Conservation (phyloP, 2,888 invertebrate genomes). For the Myopa tessellatipennis region DNA sequence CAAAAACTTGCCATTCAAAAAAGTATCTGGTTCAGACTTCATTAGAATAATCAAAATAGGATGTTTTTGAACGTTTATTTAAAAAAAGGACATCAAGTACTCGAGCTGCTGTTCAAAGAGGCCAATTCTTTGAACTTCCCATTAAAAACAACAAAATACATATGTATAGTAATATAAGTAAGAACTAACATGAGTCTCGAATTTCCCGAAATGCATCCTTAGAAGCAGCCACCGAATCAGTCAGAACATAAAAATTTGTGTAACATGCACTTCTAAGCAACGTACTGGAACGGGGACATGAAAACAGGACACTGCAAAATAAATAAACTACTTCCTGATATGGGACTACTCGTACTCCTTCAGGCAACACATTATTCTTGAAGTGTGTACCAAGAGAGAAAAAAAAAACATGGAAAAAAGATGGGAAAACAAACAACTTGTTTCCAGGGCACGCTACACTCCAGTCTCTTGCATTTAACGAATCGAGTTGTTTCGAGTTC, state of each 20-base stretch:
- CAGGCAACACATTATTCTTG: constrained; percentile 2
- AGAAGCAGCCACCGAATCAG: constrained; percentile 16
- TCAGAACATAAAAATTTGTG: constrained; percentile 52
- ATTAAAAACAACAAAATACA: constrained; percentile 14
- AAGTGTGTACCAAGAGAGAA: background rate
- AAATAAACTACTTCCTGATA: constrained; percentile 46
- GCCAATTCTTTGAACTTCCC: constrained; percentile 56
- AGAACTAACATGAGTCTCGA: constrained; percentile 61
- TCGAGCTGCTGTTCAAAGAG: constrained; percentile 3
- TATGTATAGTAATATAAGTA: constrained; percentile 40
- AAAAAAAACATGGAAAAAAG: too few species aligned
- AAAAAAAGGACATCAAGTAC: constrained; percentile 24
- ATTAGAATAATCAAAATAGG: too few species aligned
- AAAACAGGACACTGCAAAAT: constrained; percentile 44
- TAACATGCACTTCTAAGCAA: constrained; percentile 50
- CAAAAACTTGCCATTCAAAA: background rate
- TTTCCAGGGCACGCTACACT: constrained; percentile 45
- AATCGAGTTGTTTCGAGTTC: background rate
- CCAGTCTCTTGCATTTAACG: background rate
- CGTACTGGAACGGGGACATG: constrained; percentile 39
- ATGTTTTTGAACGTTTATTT: background rate
- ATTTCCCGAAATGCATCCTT: constrained; percentile 49
- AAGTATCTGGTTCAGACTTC: too few species aligned
- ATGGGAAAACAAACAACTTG: constrained; percentile 25
- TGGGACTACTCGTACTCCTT: background rate